phyloP scores from a whole-genome alignment of 2,888 invertebrate genomes.

The Acrobasis repandana region DNA sequence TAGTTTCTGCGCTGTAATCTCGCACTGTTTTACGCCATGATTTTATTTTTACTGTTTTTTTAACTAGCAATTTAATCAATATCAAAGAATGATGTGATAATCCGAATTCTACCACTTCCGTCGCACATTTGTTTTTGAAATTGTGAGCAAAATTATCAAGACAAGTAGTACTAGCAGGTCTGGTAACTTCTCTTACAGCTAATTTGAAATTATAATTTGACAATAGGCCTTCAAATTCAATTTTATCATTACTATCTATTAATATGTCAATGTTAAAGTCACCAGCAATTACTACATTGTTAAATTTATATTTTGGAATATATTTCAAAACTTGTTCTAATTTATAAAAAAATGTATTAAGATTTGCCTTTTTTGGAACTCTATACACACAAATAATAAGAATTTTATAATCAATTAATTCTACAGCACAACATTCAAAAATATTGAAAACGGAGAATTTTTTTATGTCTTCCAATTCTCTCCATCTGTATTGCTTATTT shows the following conservation, averaged over 20 bases:
- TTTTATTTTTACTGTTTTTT: not conserved
- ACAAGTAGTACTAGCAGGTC: slow-evolving; percentile 24
- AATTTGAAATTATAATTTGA: slow-evolving; percentile 27
- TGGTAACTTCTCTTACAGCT: slow-evolving; percentile 24
- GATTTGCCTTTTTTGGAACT: slow-evolving; percentile 16
- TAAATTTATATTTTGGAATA: not conserved
- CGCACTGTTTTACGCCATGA: not conserved
- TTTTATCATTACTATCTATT: slow-evolving; percentile 11
- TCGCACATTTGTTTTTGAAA: slow-evolving; percentile 13
- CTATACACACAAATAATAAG: slow-evolving; percentile 23
- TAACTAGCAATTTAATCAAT: not conserved
- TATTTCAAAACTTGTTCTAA: slow-evolving; percentile 2
- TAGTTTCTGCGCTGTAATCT: no score
- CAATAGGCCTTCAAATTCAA: no score
- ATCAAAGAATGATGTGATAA: not conserved
- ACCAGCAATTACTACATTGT: slow-evolving; percentile 16
- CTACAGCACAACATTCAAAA: slow-evolving; percentile 26
- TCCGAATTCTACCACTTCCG: slow-evolving; percentile 21
- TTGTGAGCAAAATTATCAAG: slow-evolving; percentile 27
- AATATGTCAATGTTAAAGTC: no score
- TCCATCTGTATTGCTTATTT: slow-evolving; percentile 5
- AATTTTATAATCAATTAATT: slow-evolving; percentile 10
- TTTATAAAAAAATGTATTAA: slow-evolving; percentile 14
- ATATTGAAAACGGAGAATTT: slow-evolving; percentile 18
- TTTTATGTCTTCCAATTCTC: slow-evolving; percentile 15